Evolutionary conservation across 2,888 invertebrate genomes (phyloP).

Genomic region (Vanessa cardui): DNA sequence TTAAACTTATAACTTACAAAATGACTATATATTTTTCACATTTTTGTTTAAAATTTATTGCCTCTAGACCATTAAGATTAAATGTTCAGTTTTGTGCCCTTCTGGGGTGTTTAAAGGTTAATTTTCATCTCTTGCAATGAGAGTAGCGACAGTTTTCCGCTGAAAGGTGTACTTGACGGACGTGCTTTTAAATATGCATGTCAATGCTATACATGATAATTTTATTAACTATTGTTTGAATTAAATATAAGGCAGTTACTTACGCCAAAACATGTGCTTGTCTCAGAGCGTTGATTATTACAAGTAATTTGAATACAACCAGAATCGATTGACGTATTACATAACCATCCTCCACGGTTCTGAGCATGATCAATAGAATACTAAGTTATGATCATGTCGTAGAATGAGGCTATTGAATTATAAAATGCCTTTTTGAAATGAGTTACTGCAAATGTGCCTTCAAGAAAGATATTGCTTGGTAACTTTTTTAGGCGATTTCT

Average conservation of each 20-base stretch:
- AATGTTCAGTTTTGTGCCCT: no score
- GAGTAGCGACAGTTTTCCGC: no score
- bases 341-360: conserved; percentile 19
- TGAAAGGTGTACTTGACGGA: no score
- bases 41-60: no score
- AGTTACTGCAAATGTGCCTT: background rate
- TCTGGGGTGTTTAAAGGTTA: no score
- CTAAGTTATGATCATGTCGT: conserved; percentile 19
- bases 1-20: no score
- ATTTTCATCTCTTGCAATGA: no score
- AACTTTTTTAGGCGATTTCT: no score
- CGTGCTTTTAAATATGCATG: background rate
- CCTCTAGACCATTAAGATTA: no score
- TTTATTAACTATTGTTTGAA: conserved; percentile 7
- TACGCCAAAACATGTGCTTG: background rate
- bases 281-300: background rate
- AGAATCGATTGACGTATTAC: conserved; percentile 22
- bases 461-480: background rate
- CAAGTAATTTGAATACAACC: conserved; percentile 14
- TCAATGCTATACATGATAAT: background rate
- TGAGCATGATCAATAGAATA: conserved; percentile 26
- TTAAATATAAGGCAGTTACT: conserved; percentile 3
- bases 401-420: conserved; percentile 12
- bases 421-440: conserved; percentile 15
- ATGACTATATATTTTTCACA: no score